Conservation (phyloP, 2,797 vertebrate genomes). For the Lepilemur ruficaudatus region DNA sequence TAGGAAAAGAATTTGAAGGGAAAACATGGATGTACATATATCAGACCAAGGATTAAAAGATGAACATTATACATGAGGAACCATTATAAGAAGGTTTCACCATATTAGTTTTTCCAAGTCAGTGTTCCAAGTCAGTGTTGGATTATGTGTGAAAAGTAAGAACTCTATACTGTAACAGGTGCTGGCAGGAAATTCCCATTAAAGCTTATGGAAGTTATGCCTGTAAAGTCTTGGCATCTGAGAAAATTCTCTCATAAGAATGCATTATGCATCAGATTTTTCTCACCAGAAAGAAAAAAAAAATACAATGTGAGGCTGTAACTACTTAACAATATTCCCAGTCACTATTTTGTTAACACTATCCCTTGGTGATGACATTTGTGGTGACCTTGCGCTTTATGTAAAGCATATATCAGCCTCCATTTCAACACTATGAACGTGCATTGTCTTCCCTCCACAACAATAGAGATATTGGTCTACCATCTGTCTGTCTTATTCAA, state of each 20-base stretch:
- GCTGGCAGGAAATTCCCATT: constrained; percentile 73
- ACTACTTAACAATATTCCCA: constrained; percentile 64
- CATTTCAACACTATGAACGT: not conserved
- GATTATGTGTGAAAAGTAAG: constrained; percentile 79
- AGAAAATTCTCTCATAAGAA: constrained; percentile 73
- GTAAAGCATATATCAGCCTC: constrained; percentile 13
- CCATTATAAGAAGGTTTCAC: constrained; percentile 57
- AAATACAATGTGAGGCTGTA: constrained; percentile 63
- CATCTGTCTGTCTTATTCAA: constrained; percentile 54
- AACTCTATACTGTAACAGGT: constrained; percentile 75
- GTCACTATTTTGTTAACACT: constrained; percentile 65
- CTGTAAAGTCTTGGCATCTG: constrained; percentile 75
- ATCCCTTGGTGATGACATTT: constrained; percentile 47
- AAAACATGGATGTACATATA: constrained; percentile 62
- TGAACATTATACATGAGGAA: constrained; percentile 66
- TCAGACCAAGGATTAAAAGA: constrained; percentile 70
- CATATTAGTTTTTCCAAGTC: constrained; percentile 69
- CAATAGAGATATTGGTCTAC: constrained; percentile 27
- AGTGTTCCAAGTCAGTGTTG: constrained; percentile 67
- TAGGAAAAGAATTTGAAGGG: constrained; percentile 64
- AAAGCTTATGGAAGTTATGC: constrained; percentile 76
- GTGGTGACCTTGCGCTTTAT: constrained; percentile 47
- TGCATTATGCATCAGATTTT: constrained; percentile 74
- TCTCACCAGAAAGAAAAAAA: constrained; percentile 65
- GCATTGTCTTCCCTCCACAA: constrained; percentile 41